Conservation (phyloP, 2,113 vertebrate species). For the Cichladusa arquata region DNA sequence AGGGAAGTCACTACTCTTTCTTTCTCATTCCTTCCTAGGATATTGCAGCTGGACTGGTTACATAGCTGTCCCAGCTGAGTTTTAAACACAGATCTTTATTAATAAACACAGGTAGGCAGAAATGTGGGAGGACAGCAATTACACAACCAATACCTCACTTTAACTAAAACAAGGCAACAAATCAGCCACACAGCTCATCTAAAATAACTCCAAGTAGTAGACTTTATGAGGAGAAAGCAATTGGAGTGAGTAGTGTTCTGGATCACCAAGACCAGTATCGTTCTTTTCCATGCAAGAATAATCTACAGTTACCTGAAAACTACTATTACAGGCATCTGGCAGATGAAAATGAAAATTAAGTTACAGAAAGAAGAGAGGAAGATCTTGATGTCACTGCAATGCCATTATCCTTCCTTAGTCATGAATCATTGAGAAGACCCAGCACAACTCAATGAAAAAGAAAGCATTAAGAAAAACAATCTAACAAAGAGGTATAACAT, state of each 20-base stretch:
- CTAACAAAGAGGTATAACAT: background rate
- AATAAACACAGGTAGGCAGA: background rate
- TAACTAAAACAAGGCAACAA: background rate
- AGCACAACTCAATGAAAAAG: background rate
- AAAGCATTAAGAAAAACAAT: background rate
- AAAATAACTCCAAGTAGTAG: background rate
- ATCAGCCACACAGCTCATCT: background rate
- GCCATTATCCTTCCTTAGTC: background rate
- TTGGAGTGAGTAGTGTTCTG: background rate
- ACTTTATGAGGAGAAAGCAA: background rate
- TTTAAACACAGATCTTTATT: background rate
- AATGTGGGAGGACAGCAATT: background rate
- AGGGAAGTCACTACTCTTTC: background rate
- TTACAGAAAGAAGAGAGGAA: background rate
- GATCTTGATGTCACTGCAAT: background rate
- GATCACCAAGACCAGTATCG: fast-evolving
- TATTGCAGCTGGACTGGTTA: background rate
- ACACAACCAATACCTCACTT: background rate
- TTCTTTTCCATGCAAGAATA: background rate
- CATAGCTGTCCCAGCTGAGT: background rate
- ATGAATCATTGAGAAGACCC: background rate
- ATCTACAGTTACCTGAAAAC: background rate
- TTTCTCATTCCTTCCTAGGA: background rate
- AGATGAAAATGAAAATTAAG: background rate
- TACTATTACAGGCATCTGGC: fast-evolving